Evolutionary conservation across 2,888 invertebrate species (phyloP), one percentile per base, ranked within the genome.

Genomic region (Macrostomum cliftonense): DNA sequence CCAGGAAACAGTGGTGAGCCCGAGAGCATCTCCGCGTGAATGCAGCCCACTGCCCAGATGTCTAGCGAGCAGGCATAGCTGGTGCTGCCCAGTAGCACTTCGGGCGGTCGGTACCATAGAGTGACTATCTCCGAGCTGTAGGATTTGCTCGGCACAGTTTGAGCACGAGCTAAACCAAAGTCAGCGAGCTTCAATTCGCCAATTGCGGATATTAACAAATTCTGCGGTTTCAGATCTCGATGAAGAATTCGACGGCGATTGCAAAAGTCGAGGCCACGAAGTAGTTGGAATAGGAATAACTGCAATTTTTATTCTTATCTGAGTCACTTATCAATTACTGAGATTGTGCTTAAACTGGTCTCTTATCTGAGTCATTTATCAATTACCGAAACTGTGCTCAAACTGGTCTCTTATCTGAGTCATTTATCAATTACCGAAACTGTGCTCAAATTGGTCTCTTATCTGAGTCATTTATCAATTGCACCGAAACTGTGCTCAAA

Each of bases 101-200:
- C 97, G 51, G 97, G 97, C 53, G 97, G 95, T 65, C 95, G 78
- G 71, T 97, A 97, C 95, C 95, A 95, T 55, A 95, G 74, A 54
- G 93, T 95, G 58, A 95, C 95, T n/a, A 74, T 74, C 74, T 97
- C 95, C 70, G 93, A 88, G 13, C 89, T 89, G 74, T 93, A 97
- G 43, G 95, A 95, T 71, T 88, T 86, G 70, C 88, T 89, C 54
- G 95, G 95, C 57, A 97, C 93, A 53, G 91, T 91, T 75, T 95
- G 95, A 62, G 95, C 95, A 60, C 97, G 77, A 55, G 95, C 95
- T 59, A 97, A n/a, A 38, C 78, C 78, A 73, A 97, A 97, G 74
- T 97, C 95, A 39, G 95, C 95, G 63, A 97, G 75, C 72, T 97
- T 97, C 66, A 97, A 78, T 74, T 95, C 95, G 56, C 95, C 95